Conservation (phyloP, 2,888 invertebrate species). For the Zhuqinia jingwanae region DNA sequence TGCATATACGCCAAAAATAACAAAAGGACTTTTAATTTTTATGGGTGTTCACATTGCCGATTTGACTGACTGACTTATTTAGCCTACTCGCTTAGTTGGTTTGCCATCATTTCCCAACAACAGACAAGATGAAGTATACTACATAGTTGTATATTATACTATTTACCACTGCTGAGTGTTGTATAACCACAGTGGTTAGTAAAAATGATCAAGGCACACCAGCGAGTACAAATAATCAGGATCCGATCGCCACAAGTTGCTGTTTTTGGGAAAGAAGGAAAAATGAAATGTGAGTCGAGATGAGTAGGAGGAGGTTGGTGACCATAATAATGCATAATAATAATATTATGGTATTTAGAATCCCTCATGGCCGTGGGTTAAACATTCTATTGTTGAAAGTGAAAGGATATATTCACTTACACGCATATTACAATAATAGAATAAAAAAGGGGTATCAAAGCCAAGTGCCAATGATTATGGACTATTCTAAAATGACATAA, state of each 20-base stretch:
- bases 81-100: not conserved
- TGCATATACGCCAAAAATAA: not conserved
- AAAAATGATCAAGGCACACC: not conserved
- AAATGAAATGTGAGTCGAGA: not conserved
- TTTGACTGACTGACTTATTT: slow-evolving; percentile 14
- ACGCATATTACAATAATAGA: no score
- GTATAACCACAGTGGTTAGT: not conserved
- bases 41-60: slow-evolving; percentile 10
- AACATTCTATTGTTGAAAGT: slow-evolving; percentile 26
- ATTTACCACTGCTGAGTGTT: not conserved
- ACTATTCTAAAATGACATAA: no score
- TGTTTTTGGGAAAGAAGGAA: slow-evolving; percentile 41
- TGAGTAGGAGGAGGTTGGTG: not conserved
- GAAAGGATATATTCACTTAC: slow-evolving; percentile 33
- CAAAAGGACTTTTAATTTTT: slow-evolving; percentile 8
- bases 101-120: not conserved
- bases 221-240: no score
- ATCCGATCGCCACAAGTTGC: not conserved
- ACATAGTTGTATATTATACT: no score
- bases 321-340: not conserved
- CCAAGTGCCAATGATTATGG: no score
- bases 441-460: no score
- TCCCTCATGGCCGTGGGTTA: slow-evolving; percentile 12
- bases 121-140: no score
- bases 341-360: not conserved